These are phyloP conservation scores for Chelonus formosanus DNA, from an alignment of 2,888 invertebrate genomes.

Conservation along the genomic window DNA sequence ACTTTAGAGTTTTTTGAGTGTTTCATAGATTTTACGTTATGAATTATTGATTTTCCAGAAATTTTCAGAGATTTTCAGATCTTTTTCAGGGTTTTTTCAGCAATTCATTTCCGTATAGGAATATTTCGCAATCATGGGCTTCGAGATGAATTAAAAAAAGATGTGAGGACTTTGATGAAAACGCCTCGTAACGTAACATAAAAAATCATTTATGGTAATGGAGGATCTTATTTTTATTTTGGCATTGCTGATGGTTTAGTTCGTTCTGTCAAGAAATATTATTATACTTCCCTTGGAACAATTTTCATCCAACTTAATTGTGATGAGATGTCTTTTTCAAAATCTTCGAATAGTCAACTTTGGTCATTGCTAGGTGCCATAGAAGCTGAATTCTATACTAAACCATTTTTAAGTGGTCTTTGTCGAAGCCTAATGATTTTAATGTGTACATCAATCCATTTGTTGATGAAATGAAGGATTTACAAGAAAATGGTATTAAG, in stretches of 20 bases:
- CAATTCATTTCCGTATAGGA: too few relatives aligned
- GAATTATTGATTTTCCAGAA: too few relatives aligned
- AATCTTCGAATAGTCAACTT: constrained; percentile 14
- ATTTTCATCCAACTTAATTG: constrained; percentile 23
- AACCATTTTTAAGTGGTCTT: constrained; percentile 23
- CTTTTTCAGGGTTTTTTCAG: too few relatives aligned
- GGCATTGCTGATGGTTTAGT: constrained; percentile 6
- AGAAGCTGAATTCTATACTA: constrained; percentile 22
- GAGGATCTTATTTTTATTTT: constrained; percentile 25
- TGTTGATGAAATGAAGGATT: constrained; percentile 22
- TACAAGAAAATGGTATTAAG: constrained; percentile 11
- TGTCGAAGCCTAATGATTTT: constrained; percentile 25
- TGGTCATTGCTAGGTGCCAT: constrained; percentile 25
- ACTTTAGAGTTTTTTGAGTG: too few relatives aligned
- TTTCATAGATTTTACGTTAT: too few relatives aligned
- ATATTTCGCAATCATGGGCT: constrained; percentile 23
- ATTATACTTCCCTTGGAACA: neutral
- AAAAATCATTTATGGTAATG: constrained; percentile 16
- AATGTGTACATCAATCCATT: constrained; percentile 21
- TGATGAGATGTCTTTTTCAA: constrained; percentile 20
- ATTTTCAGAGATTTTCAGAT: too few relatives aligned
- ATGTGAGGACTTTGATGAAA: constrained; percentile 23
- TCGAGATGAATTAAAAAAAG: constrained; percentile 11
- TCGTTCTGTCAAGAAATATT: constrained; percentile 18
- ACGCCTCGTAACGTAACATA: constrained; percentile 15